Evolutionary conservation across 2,888 invertebrate genomes (phyloP), one percentile per base, ranked within the genome.

Genomic region (Acrobasis suavella): DNA sequence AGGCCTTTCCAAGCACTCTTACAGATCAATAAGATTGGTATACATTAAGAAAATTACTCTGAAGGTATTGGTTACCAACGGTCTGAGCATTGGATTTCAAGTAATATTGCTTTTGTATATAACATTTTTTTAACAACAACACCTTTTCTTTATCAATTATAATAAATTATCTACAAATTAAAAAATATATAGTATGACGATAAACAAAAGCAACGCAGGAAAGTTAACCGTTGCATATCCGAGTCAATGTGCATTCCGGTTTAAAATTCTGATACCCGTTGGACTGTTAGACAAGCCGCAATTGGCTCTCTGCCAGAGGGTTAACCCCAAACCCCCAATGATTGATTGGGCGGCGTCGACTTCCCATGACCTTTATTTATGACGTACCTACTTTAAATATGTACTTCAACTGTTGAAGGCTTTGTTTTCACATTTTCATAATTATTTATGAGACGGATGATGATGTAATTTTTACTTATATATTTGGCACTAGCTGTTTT

Each of bases 181-280:
- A 22, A 22, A 22, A 22, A 22, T 22, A 22, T 22, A 22, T 22
- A 22, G 22, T 3, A 22, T 3, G 1, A 22, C 22, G 22, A 22
- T 22, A 22, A 22, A 22, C 22, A 22, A 22, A 32, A 32, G 32
- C 22, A 91, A 91, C 69, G 91, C 91, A 37, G 90, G 91, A 91
- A 72, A 89, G 90, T 89, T 46, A 46, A 14, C 14, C 46, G 14
- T 46, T 46, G 46, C n/a, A 46, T 46, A 14, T 46, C 46, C 12
- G 42, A 56, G 42, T 56, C 56, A 17, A 56, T 56, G 17, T 17
- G 16, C 56, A 17, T 56, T 56, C 16, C 17, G 42, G 56, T 42
- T 38, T 17, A 56, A 56, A 56, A 42, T 17, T 56, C 22, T 56
- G 56, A 56, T 56, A 56, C 56, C 56, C 56, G 56, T 56, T 55